phyloP scores from a whole-genome alignment of 64 coral and sea anemone genomes.

The Dendronephthya gigantea region DNA sequence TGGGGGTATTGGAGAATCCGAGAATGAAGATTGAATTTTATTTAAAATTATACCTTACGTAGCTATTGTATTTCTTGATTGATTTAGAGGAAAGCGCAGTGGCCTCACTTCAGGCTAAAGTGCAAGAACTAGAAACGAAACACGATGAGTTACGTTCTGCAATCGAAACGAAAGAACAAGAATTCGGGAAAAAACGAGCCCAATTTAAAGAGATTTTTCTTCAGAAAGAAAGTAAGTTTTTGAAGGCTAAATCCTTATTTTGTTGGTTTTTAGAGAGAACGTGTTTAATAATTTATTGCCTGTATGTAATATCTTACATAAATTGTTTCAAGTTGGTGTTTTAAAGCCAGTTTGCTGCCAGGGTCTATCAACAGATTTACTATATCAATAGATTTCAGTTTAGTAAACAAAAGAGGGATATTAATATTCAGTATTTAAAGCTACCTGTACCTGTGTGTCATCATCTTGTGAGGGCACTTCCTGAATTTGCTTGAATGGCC shows the following conservation, averaged over 20 bases:
- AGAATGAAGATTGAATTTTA: not conserved
- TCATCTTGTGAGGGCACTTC: no score
- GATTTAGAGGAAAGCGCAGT: conserved; percentile 12
- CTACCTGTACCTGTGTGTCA: no score
- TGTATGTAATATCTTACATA: no score
- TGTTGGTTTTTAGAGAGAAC: not conserved
- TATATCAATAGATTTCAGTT: no score
- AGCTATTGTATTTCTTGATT: not conserved
- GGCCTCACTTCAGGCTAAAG: conserved; percentile 32
- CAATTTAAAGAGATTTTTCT: conserved; percentile 79
- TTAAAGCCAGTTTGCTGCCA: not conserved
- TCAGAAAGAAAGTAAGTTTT: conserved; percentile 59
- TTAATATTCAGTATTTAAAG: no score
- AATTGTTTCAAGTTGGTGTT: no score
- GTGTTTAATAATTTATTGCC: not conserved
- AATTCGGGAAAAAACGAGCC: conserved; percentile 87
- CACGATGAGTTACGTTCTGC: conserved; percentile 46
- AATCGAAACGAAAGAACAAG: conserved; percentile 66
- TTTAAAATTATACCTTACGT: not conserved
- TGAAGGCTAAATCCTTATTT: not conserved
- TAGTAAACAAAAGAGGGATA: no score
- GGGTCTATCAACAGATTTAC: no score
- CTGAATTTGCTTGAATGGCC: no score
- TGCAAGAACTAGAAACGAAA: conserved; percentile 34
- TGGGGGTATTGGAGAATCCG: no score